Evolutionary conservation across 2,888 invertebrate species (phyloP).

Genomic region (Gnatocerus cornutus): DNA sequence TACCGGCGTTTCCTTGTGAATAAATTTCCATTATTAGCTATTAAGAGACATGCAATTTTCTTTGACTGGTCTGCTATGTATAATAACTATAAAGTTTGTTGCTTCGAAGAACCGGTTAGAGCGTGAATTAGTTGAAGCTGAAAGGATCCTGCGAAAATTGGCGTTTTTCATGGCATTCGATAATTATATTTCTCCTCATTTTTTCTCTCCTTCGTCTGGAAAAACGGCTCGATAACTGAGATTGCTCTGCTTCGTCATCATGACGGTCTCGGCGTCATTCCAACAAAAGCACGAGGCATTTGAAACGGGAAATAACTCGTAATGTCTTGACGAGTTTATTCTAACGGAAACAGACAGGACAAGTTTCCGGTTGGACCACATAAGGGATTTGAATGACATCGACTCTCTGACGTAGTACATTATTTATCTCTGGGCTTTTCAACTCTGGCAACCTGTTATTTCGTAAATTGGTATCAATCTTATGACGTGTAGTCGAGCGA

Average conservation of each 20-base stretch:
- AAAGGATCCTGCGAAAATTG: constrained; percentile 28
- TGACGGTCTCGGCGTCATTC: constrained; percentile 58
- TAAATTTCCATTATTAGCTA: constrained; percentile 40
- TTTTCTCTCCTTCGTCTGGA: constrained; percentile 50
- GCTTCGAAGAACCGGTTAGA: constrained; percentile 4
- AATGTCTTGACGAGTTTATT: constrained; percentile 57
- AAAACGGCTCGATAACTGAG: constrained; percentile 56
- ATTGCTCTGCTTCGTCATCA: constrained; percentile 52
- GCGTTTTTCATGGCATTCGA: constrained; percentile 28
- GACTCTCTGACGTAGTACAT: constrained; percentile 21
- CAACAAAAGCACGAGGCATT: constrained; percentile 58
- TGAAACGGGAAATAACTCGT: constrained; percentile 56
- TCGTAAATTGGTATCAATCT: constrained; percentile 37
- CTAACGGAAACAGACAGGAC: constrained; percentile 58
- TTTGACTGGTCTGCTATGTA: constrained; percentile 20
- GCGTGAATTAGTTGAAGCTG: constrained; percentile 7
- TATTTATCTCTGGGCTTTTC: constrained; percentile 27
- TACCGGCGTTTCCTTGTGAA: constrained; percentile 20
- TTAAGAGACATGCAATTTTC: constrained; percentile 35
- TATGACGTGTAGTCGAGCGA: constrained; percentile 14
- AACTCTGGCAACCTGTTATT: constrained; percentile 33
- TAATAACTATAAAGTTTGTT: constrained; percentile 34
- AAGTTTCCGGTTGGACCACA: constrained; percentile 58
- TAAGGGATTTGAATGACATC: constrained; percentile 42
- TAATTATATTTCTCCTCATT: constrained; percentile 46